phyloP scores from a whole-genome alignment of 2,888 invertebrate genomes.

The Cephus sareptanus region DNA sequence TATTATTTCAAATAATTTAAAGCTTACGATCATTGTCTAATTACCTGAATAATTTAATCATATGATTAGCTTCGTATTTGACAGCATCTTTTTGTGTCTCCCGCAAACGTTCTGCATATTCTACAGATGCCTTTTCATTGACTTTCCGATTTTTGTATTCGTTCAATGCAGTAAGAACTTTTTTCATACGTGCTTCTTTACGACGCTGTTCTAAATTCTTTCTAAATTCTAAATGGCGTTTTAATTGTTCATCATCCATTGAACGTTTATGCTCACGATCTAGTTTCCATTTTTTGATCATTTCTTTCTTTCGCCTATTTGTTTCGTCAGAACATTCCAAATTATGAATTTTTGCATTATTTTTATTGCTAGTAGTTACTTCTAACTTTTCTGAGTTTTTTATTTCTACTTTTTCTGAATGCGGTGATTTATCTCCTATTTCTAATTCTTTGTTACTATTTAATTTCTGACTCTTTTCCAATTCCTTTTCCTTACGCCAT shows the following conservation, averaged over 20 bases:
- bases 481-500: conserved; percentile 63
- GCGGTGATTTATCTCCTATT: conserved; percentile 16
- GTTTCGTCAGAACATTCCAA: background rate
- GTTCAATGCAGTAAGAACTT: conserved; percentile 25
- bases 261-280: conserved; percentile 44
- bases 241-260: conserved; percentile 44
- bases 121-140: conserved; percentile 21
- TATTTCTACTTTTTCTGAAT: background rate
- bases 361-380: conserved; percentile 4
- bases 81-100: conserved; percentile 12
- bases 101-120: conserved; percentile 8
- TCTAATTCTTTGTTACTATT: conserved; percentile 14
- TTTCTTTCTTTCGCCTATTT: conserved; percentile 39
- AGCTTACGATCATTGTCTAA: background rate
- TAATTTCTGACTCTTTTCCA: conserved; percentile 12
- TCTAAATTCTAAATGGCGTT: conserved; percentile 30
- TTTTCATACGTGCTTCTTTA: conserved; percentile 30
- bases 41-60: conserved; percentile 49
- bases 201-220: conserved; percentile 36
- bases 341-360: conserved; percentile 4
- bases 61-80: conserved; percentile 22
- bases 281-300: conserved; percentile 52
- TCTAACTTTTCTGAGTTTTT: background rate
- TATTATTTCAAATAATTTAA: background rate
- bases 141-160: conserved; percentile 41